These are phyloP conservation scores for Tyria jacobaeae DNA, from an alignment of 2,888 invertebrate genomes.

Conservation along the genomic window DNA sequence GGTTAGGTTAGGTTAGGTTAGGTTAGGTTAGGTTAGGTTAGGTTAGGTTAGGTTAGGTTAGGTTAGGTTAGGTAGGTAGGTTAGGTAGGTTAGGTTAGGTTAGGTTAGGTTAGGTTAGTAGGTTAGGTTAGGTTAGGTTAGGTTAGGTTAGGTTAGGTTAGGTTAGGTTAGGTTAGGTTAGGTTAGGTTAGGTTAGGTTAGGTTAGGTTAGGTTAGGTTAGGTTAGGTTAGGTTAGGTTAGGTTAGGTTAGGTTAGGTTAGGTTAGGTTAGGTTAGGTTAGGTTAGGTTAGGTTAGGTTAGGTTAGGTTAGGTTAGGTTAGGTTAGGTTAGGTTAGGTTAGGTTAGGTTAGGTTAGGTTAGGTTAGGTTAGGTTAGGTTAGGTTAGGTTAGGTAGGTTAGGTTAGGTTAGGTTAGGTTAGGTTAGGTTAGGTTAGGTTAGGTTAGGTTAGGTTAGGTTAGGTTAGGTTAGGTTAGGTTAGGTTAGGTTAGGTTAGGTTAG, in stretches of 20 bases:
- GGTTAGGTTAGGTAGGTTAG: no score
- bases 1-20: slow-evolving; percentile 19
- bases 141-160: slow-evolving; percentile 26
- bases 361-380: slow-evolving; percentile 16
- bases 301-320: slow-evolving; percentile 9
- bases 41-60: slow-evolving; percentile 18
- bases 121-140: no score
- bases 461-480: slow-evolving; percentile 15
- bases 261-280: slow-evolving; percentile 9
- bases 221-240: slow-evolving; percentile 14
- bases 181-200: slow-evolving; percentile 22
- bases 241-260: slow-evolving; percentile 9
- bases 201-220: slow-evolving; percentile 38
- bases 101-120: no score
- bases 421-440: slow-evolving; percentile 16
- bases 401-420: slow-evolving; percentile 15
- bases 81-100: no score
- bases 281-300: slow-evolving; percentile 9
- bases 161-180: slow-evolving; percentile 24
- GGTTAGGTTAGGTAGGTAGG: slow-evolving; percentile 26
- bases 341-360: slow-evolving; percentile 15
- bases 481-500: slow-evolving; percentile 17
- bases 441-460: slow-evolving; percentile 16
- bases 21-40: slow-evolving; percentile 29
- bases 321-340: slow-evolving; percentile 16